Conservation (phyloP, 1,140 invertebrate genomes). For the Tetragnatha versicolor region DNA sequence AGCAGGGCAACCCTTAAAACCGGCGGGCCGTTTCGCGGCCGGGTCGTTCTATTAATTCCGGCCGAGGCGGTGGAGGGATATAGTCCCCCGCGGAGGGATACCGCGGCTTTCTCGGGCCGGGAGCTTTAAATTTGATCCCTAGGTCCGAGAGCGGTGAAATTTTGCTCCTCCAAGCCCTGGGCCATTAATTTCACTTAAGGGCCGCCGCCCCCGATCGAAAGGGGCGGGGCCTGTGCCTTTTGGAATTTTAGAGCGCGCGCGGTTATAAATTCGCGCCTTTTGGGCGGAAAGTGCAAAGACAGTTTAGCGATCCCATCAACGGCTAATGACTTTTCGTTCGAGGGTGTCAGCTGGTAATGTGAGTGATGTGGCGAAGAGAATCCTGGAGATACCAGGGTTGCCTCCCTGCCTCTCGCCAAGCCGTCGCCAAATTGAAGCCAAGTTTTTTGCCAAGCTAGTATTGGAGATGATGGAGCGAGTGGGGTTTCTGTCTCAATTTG, state of each 20-base stretch:
- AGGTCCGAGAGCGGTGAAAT: slow-evolving; percentile 37
- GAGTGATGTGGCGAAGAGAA: slow-evolving; percentile 55
- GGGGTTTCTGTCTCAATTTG: neutral
- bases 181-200: slow-evolving; percentile 54
- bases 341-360: slow-evolving; percentile 50
- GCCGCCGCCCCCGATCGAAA: slow-evolving; percentile 34
- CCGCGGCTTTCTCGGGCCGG: neutral
- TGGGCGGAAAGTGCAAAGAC: slow-evolving; percentile 50
- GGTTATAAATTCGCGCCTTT: slow-evolving; percentile 53
- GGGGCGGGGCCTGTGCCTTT: neutral
- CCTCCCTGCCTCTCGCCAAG: slow-evolving; percentile 1
- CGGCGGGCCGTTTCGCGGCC: slow-evolving; percentile 25
- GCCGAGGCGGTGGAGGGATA: slow-evolving; percentile 25
- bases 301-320: slow-evolving; percentile 55
- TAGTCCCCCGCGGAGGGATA: slow-evolving; percentile 3
- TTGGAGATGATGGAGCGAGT: neutral
- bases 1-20: slow-evolving; percentile 39
- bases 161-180: slow-evolving; percentile 17
- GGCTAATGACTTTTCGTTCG: slow-evolving; percentile 54
- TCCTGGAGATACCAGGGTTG: slow-evolving; percentile 22
- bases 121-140: slow-evolving; percentile 54
- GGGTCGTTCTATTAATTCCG: slow-evolving; percentile 47
- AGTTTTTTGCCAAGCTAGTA: neutral
- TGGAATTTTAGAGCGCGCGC: slow-evolving; percentile 49
- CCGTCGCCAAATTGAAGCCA: neutral